Percentiles rank a stretch among this genome's conserved stretches.
Conservation (phyloP, 92 coral and sea anemone genomes). For the Siderastrea siderea region DNA sequence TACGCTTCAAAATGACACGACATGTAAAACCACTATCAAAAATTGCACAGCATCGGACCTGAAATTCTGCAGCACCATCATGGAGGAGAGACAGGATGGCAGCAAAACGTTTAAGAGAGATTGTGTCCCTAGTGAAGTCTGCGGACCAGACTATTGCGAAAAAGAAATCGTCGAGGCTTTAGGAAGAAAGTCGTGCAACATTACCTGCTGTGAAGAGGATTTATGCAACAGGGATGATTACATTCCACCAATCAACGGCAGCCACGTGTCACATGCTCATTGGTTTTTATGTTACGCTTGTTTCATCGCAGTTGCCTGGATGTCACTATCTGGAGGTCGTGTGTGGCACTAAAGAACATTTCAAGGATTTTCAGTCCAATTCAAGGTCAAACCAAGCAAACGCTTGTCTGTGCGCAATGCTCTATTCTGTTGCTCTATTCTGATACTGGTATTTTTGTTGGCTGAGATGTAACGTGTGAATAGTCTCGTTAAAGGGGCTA, state of each 20-base stretch:
- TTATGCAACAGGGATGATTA: slow-evolving; percentile 33
- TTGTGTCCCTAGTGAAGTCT: slow-evolving; percentile 7
- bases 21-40: background rate
- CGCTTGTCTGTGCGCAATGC: no score
- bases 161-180: background rate
- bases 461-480: no score
- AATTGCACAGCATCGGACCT: background rate
- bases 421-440: no score
- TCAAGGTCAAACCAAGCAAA: no score
- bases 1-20: background rate
- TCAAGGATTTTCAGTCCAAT: no score
- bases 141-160: slow-evolving; percentile 22
- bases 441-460: no score
- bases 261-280: background rate
- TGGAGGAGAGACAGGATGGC: slow-evolving; percentile 8
- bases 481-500: no score
- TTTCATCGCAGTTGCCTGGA: background rate
- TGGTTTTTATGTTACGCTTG: background rate
- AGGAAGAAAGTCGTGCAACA: slow-evolving; percentile 39
- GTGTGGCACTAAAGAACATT: background rate
- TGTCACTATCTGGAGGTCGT: background rate
- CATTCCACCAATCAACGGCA: background rate
- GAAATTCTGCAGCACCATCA: slow-evolving; percentile 8
- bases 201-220: slow-evolving; percentile 44
- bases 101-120: slow-evolving; percentile 6